Evolutionary conservation across 2,113 vertebrate species (phyloP).

Genomic region (Melanostigma gelatinosum): DNA sequence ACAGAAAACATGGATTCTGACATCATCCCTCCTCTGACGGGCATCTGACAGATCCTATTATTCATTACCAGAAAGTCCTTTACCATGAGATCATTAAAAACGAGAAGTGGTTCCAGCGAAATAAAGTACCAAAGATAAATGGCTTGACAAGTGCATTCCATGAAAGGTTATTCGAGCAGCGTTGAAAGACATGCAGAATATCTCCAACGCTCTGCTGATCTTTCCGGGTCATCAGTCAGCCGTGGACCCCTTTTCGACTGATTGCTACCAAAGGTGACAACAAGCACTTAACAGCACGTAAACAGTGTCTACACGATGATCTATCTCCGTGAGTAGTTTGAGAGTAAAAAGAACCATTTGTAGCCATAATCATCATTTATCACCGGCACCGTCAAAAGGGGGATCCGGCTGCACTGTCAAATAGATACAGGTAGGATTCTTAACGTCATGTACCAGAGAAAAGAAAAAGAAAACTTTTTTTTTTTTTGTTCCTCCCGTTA

Average conservation of each 20-base stretch:
- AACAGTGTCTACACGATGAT: constrained; percentile 74
- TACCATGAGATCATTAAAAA: constrained; percentile 62
- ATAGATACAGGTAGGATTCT: constrained; percentile 72
- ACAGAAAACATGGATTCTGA: constrained; percentile 37
- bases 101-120: constrained; percentile 48
- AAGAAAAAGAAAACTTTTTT: constrained; percentile 36
- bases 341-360: constrained; percentile 76
- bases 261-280: constrained; percentile 73
- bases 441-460: constrained; percentile 47
- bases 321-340: constrained; percentile 64
- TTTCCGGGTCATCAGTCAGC: constrained; percentile 68
- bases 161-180: constrained; percentile 48
- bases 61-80: constrained; percentile 54
- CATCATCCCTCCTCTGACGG: constrained; percentile 48
- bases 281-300: constrained; percentile 75
- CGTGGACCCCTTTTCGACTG: constrained; percentile 55
- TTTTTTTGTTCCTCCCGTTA: constrained; percentile 31
- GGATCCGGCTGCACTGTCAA: constrained; percentile 63
- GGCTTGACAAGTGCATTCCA: constrained; percentile 55
- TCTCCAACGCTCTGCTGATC: constrained; percentile 16
- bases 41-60: constrained; percentile 48
- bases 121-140: constrained; percentile 61
- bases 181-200: constrained; percentile 66
- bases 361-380: constrained; percentile 77
- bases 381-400: constrained; percentile 59